These are phyloP conservation scores for Muntiacus muntjak DNA, from an alignment of 2,113 vertebrate species.

Conservation along the genomic window DNA sequence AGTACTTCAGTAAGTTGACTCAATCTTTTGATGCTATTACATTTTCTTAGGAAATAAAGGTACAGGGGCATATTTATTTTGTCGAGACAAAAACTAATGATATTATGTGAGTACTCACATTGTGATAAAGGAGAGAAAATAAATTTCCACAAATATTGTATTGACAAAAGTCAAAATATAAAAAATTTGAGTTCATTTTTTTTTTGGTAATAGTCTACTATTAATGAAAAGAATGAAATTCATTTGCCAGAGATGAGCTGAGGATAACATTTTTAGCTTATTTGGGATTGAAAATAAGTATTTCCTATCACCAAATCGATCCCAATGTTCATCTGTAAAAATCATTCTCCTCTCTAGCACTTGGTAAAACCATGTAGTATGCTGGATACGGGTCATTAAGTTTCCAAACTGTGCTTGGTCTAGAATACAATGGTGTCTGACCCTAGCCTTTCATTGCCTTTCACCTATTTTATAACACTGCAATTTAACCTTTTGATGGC, in stretches of 20 bases:
- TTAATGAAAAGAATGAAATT: not conserved
- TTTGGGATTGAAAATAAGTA: not conserved
- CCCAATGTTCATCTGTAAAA: not conserved
- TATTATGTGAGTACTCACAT: not conserved
- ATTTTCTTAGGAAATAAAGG: slow-evolving; percentile 26
- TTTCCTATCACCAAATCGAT: not conserved
- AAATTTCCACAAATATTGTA: not conserved
- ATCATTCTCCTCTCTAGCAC: not conserved
- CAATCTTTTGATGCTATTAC: not conserved
- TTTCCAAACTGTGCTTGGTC: not conserved
- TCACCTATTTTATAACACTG: not conserved
- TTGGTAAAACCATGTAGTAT: not conserved
- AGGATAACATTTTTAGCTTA: not conserved
- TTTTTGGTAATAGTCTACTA: not conserved
- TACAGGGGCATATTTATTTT: not conserved
- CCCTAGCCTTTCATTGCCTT: not conserved
- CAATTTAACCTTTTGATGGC: not conserved
- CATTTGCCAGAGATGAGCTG: not conserved
- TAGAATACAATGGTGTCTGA: not conserved
- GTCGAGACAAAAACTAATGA: not conserved
- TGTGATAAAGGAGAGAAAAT: not conserved
- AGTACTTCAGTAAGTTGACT: not conserved
- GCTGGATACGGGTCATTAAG: not conserved
- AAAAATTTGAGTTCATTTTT: not conserved
- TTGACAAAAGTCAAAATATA: not conserved